These are phyloP conservation scores for Liopterus haemorrhoidalis DNA, from an alignment of 2,888 invertebrate species.

Conservation along the genomic window DNA sequence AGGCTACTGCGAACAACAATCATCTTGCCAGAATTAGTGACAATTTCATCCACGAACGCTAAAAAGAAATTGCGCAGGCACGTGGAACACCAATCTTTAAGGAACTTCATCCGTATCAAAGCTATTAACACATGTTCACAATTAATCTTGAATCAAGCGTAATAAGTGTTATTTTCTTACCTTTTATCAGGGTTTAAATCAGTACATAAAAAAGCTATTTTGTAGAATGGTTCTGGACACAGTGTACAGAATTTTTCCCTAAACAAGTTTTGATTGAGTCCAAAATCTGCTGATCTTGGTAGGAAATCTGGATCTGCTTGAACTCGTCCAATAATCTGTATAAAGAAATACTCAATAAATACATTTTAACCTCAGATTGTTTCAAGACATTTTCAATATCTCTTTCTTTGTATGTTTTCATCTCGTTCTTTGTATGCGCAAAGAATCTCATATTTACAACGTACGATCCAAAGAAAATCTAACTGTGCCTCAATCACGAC, in stretches of 20 bases:
- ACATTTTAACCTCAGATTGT: too few relatives aligned
- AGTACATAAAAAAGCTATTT: constrained; percentile 84
- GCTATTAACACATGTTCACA: background rate
- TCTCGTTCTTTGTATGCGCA: too few relatives aligned
- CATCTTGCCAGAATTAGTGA: too few relatives aligned
- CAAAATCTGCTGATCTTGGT: constrained; percentile 87
- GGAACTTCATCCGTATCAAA: background rate
- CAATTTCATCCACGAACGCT: too few relatives aligned
- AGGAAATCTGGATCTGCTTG: constrained; percentile 92
- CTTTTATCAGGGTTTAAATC: constrained; percentile 84
- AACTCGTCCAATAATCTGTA: constrained; percentile 85
- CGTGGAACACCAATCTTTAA: background rate
- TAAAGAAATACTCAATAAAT: constrained; percentile 29
- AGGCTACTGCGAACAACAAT: too few relatives aligned
- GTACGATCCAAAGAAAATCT: too few relatives aligned
- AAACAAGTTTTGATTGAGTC: constrained; percentile 80
- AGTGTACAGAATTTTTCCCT: constrained; percentile 75
- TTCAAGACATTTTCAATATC: too few relatives aligned
- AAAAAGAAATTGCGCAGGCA: too few relatives aligned
- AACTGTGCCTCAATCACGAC: too few relatives aligned
- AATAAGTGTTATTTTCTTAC: constrained; percentile 43
- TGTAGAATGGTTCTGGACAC: constrained; percentile 83
- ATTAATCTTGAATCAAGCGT: background rate
- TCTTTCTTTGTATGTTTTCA: too few relatives aligned
- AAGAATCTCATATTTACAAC: too few relatives aligned